Evolutionary conservation across 2,113 vertebrate genomes (phyloP), one percentile per base, ranked within the genome.

Genomic region (Vidua macroura): DNA sequence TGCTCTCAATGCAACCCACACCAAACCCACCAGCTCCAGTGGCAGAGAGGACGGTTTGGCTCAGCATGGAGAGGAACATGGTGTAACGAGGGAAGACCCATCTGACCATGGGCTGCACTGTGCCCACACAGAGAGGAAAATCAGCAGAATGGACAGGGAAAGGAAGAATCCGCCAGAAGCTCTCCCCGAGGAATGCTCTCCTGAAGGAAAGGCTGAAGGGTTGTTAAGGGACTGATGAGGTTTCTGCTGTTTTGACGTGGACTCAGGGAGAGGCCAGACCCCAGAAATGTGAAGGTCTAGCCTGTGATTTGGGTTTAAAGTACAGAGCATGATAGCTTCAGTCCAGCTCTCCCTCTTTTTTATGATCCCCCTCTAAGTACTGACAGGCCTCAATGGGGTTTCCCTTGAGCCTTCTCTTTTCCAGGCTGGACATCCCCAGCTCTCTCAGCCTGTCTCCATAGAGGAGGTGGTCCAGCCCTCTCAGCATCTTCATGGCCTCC

Each of bases 61-160:
- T 52, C 58, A 53, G 37, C 27, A 25, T 0, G 0, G 63, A 72
- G 37, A 11, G 16, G 53, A 25, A 37, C 31, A 12, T 8, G 23
- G 30, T 62, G 20, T 24, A 64, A 66, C 5, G 20, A 43, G 39
- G 28, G 21, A 72, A 63, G 11, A 60, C 5, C 13, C 39, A 56
- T 33, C 19, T 72, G 62, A 19, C 56, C 72, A 6, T 51, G 60
- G 79, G 15, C 33, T 92, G 16, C 33, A 64, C 15, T 0, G 0
- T 43, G n/a, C 31, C 37, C 55, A 30, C 0, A 3, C 0, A 0
- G 9, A 44, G 35, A 51, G 43, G 46, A 37, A 82, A 39, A 12
- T 58, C 74, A 84, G 5, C 28, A 86, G 49, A 37, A 53, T 37
- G 37, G 20, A 41, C 37, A 41, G 24, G n/a, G 31, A 41, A 44